Evolutionary conservation across 2,888 invertebrate species (phyloP).

Genomic region (Netelia virgata): DNA sequence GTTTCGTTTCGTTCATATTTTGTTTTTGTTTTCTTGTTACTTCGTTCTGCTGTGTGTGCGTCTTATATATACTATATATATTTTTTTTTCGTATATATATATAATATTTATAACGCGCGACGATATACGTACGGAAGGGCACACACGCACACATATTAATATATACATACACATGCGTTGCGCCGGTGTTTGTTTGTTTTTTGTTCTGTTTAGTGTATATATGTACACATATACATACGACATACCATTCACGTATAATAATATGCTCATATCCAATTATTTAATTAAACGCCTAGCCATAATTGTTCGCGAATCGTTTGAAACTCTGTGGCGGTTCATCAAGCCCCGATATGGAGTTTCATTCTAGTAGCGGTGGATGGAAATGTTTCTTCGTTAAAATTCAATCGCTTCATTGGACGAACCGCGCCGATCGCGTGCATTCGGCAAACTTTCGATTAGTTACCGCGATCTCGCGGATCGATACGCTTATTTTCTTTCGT

Average conservation of each 20-base stretch:
- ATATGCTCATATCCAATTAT: slow-evolving; percentile 71
- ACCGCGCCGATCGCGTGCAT: slow-evolving; percentile 47
- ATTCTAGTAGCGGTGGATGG: slow-evolving; percentile 80
- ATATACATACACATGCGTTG: slow-evolving; percentile 76
- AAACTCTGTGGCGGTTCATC: slow-evolving; percentile 28
- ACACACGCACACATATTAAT: slow-evolving; percentile 70
- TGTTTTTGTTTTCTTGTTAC: slow-evolving; percentile 6
- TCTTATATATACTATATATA: slow-evolving; percentile 68
- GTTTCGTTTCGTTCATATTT: neutral
- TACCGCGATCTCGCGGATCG: slow-evolving; percentile 66
- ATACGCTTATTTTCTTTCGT: slow-evolving; percentile 63
- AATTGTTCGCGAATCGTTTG: slow-evolving; percentile 77
- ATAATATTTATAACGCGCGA: slow-evolving; percentile 65
- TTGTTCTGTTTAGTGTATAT: slow-evolving; percentile 78
- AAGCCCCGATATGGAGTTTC: slow-evolving; percentile 34
- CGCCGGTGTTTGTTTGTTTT: slow-evolving; percentile 66
- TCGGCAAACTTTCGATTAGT: neutral
- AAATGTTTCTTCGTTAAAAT: slow-evolving; percentile 78
- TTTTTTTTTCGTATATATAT: slow-evolving; percentile 67
- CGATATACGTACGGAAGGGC: slow-evolving; percentile 62
- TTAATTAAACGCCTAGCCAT: slow-evolving; percentile 71
- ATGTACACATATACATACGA: slow-evolving; percentile 83
- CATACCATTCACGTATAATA: slow-evolving; percentile 81
- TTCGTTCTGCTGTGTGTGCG: slow-evolving; percentile 55
- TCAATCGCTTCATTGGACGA: slow-evolving; percentile 23